These are phyloP conservation scores for Phodopus roborovskii DNA, from an alignment of 2,113 vertebrate species.

Conservation along the genomic window DNA sequence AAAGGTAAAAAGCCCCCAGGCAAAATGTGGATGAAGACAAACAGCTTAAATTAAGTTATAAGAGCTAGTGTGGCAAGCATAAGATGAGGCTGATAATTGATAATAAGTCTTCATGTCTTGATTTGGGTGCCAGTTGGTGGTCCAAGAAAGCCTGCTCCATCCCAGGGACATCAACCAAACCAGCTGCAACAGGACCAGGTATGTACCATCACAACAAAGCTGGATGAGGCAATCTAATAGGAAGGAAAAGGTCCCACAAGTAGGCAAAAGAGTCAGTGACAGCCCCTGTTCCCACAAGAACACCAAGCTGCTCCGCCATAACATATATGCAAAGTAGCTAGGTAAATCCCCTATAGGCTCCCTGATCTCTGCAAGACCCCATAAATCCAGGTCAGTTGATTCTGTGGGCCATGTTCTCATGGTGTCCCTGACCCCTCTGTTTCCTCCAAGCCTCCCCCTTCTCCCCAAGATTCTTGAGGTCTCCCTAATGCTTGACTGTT, in stretches of 20 bases:
- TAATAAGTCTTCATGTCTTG: background rate
- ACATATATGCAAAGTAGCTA: background rate
- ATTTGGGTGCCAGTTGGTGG: background rate
- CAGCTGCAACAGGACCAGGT: background rate
- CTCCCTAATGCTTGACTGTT: background rate
- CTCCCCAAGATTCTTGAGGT: background rate
- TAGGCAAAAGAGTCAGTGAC: background rate
- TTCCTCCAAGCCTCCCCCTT: background rate
- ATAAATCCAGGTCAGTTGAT: background rate
- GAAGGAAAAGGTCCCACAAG: background rate
- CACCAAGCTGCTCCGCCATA: background rate
- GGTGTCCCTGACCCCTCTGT: background rate
- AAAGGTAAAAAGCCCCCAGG: background rate
- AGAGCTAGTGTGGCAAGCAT: background rate
- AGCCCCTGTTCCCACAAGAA: background rate
- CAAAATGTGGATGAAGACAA: background rate
- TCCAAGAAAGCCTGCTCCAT: background rate
- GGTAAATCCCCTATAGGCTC: background rate
- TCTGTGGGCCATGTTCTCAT: background rate
- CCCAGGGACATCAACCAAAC: background rate
- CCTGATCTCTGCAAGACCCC: background rate
- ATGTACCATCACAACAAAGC: background rate
- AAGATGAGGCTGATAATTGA: background rate
- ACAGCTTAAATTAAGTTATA: background rate
- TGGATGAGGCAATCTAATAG: background rate